phyloP scores from a whole-genome alignment of 1,140 invertebrate species.

The Holcopasites calliopsidis region DNA sequence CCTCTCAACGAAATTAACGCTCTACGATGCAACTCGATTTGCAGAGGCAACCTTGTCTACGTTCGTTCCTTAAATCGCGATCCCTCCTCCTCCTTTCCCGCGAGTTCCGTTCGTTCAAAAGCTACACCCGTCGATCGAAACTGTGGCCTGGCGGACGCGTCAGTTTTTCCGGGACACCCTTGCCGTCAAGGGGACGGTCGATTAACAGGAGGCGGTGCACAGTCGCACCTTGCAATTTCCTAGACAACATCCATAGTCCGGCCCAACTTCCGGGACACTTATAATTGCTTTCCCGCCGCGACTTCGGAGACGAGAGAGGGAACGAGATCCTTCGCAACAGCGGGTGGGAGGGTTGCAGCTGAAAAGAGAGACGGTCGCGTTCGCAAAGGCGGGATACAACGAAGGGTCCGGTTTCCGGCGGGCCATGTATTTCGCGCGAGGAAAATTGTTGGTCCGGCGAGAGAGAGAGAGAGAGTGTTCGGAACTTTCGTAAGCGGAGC shows the following conservation, averaged over 20 bases:
- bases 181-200: constrained; percentile 6
- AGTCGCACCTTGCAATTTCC: constrained; percentile 58
- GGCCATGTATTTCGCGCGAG: constrained; percentile 21
- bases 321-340: background rate
- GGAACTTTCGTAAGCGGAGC: background rate
- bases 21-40: too few relatives aligned
- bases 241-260: constrained; percentile 61
- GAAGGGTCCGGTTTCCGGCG: background rate
- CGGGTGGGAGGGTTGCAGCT: constrained; percentile 38
- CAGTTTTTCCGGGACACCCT: constrained; percentile 17
- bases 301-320: background rate
- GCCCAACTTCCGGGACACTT: constrained; percentile 71
- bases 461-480: too few relatives aligned
- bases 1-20: too few relatives aligned
- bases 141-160: too few relatives aligned
- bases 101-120: too few relatives aligned
- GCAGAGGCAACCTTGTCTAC: too few relatives aligned
- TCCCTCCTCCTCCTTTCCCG: too few relatives aligned
- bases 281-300: constrained; percentile 72
- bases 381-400: background rate
- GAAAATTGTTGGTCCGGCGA: background rate
- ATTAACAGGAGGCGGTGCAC: constrained; percentile 29
- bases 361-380: background rate
- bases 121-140: too few relatives aligned
- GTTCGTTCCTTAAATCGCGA: too few relatives aligned